phyloP scores from a whole-genome alignment of 2,797 vertebrate species.

The Lacerta agilis region DNA sequence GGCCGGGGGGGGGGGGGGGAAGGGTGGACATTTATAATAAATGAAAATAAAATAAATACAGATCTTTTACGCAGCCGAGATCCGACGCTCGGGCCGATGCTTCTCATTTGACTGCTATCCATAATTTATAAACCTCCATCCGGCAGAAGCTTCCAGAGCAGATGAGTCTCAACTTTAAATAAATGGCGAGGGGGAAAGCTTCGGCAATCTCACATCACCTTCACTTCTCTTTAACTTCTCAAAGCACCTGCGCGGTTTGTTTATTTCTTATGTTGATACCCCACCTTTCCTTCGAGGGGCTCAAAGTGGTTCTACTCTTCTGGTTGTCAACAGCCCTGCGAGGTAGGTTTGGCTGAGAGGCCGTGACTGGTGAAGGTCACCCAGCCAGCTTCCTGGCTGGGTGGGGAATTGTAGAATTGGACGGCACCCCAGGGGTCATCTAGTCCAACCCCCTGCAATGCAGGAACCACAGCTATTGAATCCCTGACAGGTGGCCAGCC shows the following conservation, averaged over 20 bases:
- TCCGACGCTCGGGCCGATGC: neutral
- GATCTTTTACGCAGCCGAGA: neutral
- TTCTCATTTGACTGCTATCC: conserved; percentile 14
- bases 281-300: no score
- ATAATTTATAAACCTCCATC: conserved; percentile 21
- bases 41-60: conserved; percentile 36
- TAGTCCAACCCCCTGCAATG: no score
- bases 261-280: no score
- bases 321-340: no score
- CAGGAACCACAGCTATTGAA: no score
- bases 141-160: neutral
- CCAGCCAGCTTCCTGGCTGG: no score
- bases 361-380: no score
- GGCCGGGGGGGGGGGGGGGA: neutral
- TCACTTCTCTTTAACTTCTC: neutral
- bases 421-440: no score
- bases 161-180: neutral
- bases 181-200: neutral
- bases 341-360: no score
- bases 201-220: neutral
- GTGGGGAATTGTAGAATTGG: no score
- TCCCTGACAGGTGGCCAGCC: no score
- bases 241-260: neutral
- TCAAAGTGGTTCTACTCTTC: no score
- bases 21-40: conserved; percentile 22